A percentile compares a stretch with the other conserved stretches of the same genome.
Conservation (phyloP, 2,113 vertebrate species). For the Phrynosoma blainvillii region DNA sequence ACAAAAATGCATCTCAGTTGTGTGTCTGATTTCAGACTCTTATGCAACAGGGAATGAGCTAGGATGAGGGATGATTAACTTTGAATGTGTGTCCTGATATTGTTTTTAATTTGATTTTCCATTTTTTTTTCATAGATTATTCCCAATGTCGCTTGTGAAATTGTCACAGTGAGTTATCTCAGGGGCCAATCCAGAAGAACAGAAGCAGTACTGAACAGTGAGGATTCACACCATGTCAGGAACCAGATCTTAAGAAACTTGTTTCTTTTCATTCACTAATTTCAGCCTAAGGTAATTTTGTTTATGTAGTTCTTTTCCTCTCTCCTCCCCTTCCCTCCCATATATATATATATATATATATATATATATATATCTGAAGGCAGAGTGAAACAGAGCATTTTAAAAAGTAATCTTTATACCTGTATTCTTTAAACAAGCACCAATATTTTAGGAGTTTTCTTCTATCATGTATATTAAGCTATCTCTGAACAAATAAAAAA, state of each 20-base stretch:
- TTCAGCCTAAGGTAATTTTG: neutral
- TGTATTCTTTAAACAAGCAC: neutral
- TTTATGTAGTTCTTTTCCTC: neutral
- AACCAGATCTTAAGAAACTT: neutral
- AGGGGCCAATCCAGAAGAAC: neutral
- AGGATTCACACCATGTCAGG: neutral
- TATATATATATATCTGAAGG: neutral
- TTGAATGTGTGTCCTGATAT: neutral
- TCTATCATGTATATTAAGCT: neutral
- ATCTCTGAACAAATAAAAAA: conserved; percentile 18
- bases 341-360: too few relatives aligned
- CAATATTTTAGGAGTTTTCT: neutral
- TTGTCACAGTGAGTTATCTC: neutral
- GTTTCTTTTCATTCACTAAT: neutral
- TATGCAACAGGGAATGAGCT: neutral
- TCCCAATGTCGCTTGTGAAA: neutral
- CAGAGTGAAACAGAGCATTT: neutral
- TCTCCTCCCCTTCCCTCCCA: neutral
- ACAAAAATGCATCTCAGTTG: neutral
- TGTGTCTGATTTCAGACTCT: neutral
- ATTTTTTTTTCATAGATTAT: neutral
- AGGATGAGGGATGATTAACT: neutral
- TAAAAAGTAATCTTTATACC: neutral
- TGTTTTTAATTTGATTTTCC: neutral
- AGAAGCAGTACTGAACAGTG: neutral